Evolutionary conservation across 2,888 invertebrate species (phyloP), one percentile per base, ranked within the genome.

Genomic region (Melangyna quadrimaculata): DNA sequence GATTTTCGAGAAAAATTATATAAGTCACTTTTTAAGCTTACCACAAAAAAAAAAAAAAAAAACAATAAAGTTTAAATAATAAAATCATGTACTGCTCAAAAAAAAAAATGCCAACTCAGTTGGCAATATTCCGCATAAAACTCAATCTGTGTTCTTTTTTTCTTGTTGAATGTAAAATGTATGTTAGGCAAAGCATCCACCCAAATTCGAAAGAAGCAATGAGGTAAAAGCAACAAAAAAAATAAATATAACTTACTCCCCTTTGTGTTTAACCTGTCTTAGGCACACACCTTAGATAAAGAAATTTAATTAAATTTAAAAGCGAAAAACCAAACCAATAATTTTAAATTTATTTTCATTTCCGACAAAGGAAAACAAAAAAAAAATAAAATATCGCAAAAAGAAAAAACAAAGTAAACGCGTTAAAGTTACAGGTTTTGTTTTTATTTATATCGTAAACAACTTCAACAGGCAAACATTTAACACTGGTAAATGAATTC

Each of bases 221-320:
- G 59, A 27, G 53, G 51, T 37, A 37, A 48, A 40, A 35, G 35
- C 35, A 55, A 37, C n/a, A 35, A 63, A 63, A 43, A 14, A 45
- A 17, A n/a, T n/a, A n/a, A 24, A 37, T 37, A 22, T 32, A 45
- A 9, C 19, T 12, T 27, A 3, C 10, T 37, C 22, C n/a, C 57
- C 65, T 29, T n/a, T 12, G 40, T 24, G n/a, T 22, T 27, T 22
- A 37, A 37, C 22, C 59, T 19, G 24, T 4, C 22, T 5, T 48
- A 19, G 3, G 3, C 51, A 10, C 19, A 29, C 67, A 10, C 17
- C 32, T 51, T 17, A 55, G 45, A 81, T 40, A 65, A 71, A 75
- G 70, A 65, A 77, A 77, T 81, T 81, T 71, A 77, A 81, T 81
- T 77, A 75, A 77, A 77, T 81, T 77, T 29, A 63, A n/a, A n/a